Base-by-base conservation (phyloP, 1,140 invertebrate species). In the Aplysia californica region DNA sequence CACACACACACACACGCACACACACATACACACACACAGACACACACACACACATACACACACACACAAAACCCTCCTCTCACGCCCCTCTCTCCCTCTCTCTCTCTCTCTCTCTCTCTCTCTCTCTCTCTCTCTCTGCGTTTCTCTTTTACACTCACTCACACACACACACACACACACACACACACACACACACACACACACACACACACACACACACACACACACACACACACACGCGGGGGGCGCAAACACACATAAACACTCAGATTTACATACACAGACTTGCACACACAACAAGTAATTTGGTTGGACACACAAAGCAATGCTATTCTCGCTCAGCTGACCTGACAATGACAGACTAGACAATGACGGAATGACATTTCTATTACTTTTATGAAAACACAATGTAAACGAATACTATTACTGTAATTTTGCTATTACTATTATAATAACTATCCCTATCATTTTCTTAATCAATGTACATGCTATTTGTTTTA, bases 181-280 rank as follows among this genome's bases (percentile, higher is more conserved):
- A 74, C 35, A 3, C 20, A 59, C 31, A n/a, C 36, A 56, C 65
- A 77, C 36, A 76, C 36, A 69, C 55, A 50, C 35, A 50, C 41
- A 55, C 31, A 44, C 56, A 69, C 31, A 75, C 73, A 29, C 58
- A 56, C 73, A 69, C 73, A 41, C 58, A 69, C 73, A 55, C 73
- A 44, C 58, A 44, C 44, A 68, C 64, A 50, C 33, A 44, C 26
- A 55, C 41, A 75, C 39, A 68, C 70, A 4, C 3, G 20, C 3
- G 29, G 39, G 67, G 5, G 35, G 5, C 38, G 50, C 39, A 41
- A n/a, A 20, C 29, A 20, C 10, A n/a, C n/a, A n/a, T n/a, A n/a
- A n/a, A n/a, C n/a, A n/a, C n/a, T n/a, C n/a, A n/a, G n/a, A n/a
- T n/a, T n/a, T n/a, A n/a, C n/a, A n/a, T n/a, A 64, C 59, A n/a